Evolutionary conservation across 1,140 invertebrate genomes (phyloP).

Genomic region (Zaprionus africanus): DNA sequence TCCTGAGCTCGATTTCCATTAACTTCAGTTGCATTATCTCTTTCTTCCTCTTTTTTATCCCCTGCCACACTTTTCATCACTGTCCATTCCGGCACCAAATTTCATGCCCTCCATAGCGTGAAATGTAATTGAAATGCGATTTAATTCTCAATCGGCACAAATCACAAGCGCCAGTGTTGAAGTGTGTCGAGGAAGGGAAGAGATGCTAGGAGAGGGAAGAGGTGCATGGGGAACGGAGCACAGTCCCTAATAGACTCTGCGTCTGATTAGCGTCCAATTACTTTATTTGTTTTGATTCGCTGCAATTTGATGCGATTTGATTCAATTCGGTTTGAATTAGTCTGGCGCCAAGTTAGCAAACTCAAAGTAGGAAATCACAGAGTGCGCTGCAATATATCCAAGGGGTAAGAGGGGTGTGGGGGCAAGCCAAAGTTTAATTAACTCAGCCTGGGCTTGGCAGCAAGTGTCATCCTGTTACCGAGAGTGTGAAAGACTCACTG

Average conservation of each 20-base stretch:
- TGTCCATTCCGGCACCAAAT: conserved; percentile 30
- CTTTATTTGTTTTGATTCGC: conserved; percentile 39
- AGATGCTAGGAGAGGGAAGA: not conserved
- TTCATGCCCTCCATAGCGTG: not conserved
- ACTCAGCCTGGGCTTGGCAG: conserved; percentile 8
- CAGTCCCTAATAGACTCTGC: conserved; percentile 32
- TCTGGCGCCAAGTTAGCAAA: conserved; percentile 32
- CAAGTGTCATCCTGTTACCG: conserved; percentile 19
- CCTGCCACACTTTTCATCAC: not conserved
- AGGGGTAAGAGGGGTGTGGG: not conserved
- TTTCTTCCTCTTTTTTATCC: not conserved
- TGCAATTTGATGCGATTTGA: conserved; percentile 23
- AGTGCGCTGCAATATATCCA: not conserved
- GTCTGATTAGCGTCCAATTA: conserved; percentile 53
- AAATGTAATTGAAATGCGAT: conserved; percentile 38
- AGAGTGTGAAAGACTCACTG: not conserved
- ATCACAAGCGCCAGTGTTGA: conserved; percentile 25
- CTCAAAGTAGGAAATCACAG: conserved; percentile 28
- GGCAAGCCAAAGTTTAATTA: not conserved
- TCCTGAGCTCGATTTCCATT: conserved; percentile 41
- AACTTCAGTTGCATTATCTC: conserved; percentile 11
- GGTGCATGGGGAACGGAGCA: no score
- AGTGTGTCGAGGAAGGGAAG: not conserved
- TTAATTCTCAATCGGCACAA: conserved; percentile 40
- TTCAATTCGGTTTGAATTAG: conserved; percentile 24